Base-by-base conservation (phyloP, 2,113 vertebrate genomes). In the Formicarius rufipectus region DNA sequence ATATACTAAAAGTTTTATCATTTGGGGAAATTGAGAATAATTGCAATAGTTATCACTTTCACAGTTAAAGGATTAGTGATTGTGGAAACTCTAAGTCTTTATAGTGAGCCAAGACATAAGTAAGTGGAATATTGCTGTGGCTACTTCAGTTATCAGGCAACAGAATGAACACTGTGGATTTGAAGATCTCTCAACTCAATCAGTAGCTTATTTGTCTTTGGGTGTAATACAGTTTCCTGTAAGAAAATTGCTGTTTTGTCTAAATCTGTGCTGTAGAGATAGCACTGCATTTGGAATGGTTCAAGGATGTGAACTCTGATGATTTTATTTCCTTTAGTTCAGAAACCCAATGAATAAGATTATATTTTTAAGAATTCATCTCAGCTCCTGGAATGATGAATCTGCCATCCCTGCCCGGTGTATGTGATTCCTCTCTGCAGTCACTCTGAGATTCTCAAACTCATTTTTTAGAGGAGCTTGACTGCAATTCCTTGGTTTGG, bases 401-500 rank as follows among this genome's bases (percentile, higher is more conserved):
- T 89, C 76, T 74, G 27, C 81, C 81, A 8, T 56, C 89, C 89
- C 68, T 87, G 59, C 40, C 55, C 64, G 80, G 35, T 92, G 39
- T 80, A 27, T 56, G 58, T 12, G 25, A 91, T 91, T 60, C 50
- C 44, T 87, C 85, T 87, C 67, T 81, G 67, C 69, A 66, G 60
- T 88, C 68, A 81, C 71, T 85, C 64, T 73, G 89, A 56, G 52
- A 37, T 66, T 88, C 72, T 74, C 68, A 93, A 89, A 89, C 52
- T 71, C 50, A 69, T 88, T 56, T 80, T 90, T 82, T 64, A 66
- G 56, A 31, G 75, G 66, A 42, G 75, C 60, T 72, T 50, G 31
- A 93, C 77, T 96, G 60, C 35, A 93, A 76, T 91, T 69, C 49
- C 69, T 82, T 97, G 68, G 33, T 40, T 82, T 67, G 63, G 24